Evolutionary conservation across 1,140 invertebrate genomes (phyloP).

Genomic region (Trachymyrmex septentrionalis): DNA sequence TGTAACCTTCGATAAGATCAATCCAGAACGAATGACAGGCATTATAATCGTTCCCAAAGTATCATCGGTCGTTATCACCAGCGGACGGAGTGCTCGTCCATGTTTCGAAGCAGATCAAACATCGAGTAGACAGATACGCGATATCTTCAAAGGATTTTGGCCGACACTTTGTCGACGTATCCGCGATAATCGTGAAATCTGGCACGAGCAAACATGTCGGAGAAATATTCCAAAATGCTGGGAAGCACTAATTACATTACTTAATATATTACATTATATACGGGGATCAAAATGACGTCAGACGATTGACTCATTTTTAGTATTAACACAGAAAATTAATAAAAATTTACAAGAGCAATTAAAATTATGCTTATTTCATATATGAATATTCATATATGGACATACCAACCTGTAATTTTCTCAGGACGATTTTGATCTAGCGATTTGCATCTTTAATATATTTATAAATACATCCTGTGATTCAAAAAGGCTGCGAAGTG

Average conservation of each 20-base stretch:
- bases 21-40: constrained; percentile 56
- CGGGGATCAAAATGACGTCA: neutral
- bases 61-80: constrained; percentile 70
- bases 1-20: constrained; percentile 57
- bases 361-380: neutral
- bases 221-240: constrained; percentile 26
- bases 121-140: constrained; percentile 78
- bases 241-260: constrained; percentile 29
- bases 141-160: constrained; percentile 81
- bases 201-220: constrained; percentile 67
- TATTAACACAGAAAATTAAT: neutral
- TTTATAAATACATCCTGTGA: neutral
- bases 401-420: neutral
- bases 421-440: neutral
- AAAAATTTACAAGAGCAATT: neutral
- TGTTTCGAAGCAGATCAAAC: constrained; percentile 80
- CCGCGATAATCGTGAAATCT: constrained; percentile 75
- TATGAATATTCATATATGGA: neutral
- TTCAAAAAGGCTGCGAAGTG: neutral
- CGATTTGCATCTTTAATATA: neutral
- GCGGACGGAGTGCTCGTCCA: constrained; percentile 73
- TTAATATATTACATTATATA: neutral
- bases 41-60: constrained; percentile 60
- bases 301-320: neutral
- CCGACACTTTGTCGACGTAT: constrained; percentile 74